Base-by-base conservation (phyloP, 2,113 vertebrate genomes). In the Aramus guarauna region DNA sequence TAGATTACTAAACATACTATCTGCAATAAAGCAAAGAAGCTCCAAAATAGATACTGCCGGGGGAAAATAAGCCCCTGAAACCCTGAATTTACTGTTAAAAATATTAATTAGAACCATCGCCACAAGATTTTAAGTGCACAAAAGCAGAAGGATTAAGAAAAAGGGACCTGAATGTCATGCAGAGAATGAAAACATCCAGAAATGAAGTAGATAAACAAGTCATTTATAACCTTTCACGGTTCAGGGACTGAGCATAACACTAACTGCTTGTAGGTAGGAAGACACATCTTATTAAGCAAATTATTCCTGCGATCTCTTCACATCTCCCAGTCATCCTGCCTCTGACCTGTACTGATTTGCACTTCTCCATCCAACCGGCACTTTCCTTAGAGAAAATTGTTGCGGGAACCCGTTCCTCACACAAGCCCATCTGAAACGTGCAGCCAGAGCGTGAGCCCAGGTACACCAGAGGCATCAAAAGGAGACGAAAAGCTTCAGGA, bases 101-200 rank as follows among this genome's bases (percentile, higher is more conserved):
- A 32, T 15, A 47, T n/a, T 75, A 62, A 56, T 41, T 45, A 78
- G 66, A 67, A 62, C 5, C 21, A 15, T 3, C 12, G 39, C 62
- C 5, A 6, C 66, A 36, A 55, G 71, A 34, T 45, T 85, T 71
- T 27, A 63, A 63, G 52, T 1, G 26, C 78, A n/a, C 47, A 27
- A 52, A 91, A 55, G 62, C 43, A 76, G 83, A 29, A 56, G 43
- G 41, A 62, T 80, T 84, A 73, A 84, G 71, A 37, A 72, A 72
- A 88, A 81, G 23, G 21, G 68, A 36, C 48, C 36, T n/a, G 72
- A 74, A 69, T 21, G 60, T 50, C 84, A 59, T 0, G 4, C 64
- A 78, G 88, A 52, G 73, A 94, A 90, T 21, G 60, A 85, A 91
- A 93, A 94, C 37, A 67, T 47, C 81, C 90, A 58, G 29, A 74